Percentiles rank a stretch among this genome's conserved stretches.
Evolutionary conservation across 2,113 vertebrate genomes (phyloP).

Genomic region (Sinocyclocheilus anshuiensis): DNA sequence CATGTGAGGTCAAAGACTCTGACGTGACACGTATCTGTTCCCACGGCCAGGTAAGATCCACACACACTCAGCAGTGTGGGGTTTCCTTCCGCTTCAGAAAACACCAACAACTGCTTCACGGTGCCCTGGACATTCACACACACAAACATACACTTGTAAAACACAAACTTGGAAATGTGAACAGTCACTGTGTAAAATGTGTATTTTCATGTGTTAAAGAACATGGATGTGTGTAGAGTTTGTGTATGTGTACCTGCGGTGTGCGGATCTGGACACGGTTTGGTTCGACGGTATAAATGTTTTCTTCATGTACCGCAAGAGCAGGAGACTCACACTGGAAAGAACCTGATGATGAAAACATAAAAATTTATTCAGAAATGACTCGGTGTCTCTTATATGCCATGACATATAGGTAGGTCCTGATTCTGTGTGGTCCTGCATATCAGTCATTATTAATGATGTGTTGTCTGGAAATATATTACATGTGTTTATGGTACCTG

Average conservation of each 20-base stretch:
- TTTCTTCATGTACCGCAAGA: slow-evolving; percentile 83
- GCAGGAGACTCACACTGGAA: slow-evolving; percentile 88
- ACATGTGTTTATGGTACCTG: slow-evolving; percentile 74
- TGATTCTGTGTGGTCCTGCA: neutral
- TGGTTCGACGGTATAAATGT: slow-evolving; percentile 89
- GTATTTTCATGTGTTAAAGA: neutral
- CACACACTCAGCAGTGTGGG: slow-evolving; percentile 86
- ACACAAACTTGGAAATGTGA: neutral
- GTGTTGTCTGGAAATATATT: neutral
- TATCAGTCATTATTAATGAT: neutral
- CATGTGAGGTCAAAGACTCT: slow-evolving; percentile 92
- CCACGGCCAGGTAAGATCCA: slow-evolving; percentile 86
- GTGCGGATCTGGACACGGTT: slow-evolving; percentile 91
- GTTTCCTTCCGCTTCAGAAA: slow-evolving; percentile 88
- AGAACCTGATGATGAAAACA: slow-evolving; percentile 73
- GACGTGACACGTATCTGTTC: slow-evolving; percentile 87
- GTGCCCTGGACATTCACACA: slow-evolving; percentile 80
- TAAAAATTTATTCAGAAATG: neutral
- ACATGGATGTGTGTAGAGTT: neutral
- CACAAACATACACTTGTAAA: slow-evolving; percentile 5
- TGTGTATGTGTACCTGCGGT: slow-evolving; percentile 79
- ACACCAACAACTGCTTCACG: slow-evolving; percentile 90
- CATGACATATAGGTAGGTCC: neutral
- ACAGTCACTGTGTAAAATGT: neutral
- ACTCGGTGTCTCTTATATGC: neutral